These are phyloP conservation scores for Contarinia nasturtii DNA, from an alignment of 1,140 invertebrate species.

Conservation along the genomic window DNA sequence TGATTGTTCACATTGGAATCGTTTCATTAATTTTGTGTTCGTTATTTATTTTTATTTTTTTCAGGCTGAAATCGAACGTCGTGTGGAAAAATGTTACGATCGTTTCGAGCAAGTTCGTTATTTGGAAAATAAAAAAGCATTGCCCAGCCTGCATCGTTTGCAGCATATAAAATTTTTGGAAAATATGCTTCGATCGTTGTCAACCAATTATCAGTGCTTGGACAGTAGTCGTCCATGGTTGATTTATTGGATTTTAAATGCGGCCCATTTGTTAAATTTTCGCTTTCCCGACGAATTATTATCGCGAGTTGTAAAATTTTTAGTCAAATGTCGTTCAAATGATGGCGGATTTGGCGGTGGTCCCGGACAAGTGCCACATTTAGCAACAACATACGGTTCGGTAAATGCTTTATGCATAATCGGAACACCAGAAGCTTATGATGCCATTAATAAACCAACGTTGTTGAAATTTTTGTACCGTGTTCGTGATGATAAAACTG, in stretches of 20 bases:
- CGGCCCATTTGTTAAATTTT: constrained; percentile 58
- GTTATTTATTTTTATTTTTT: constrained; percentile 14
- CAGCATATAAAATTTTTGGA: constrained; percentile 49
- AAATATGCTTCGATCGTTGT: constrained; percentile 43
- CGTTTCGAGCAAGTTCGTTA: constrained; percentile 31
- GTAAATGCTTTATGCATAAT: constrained; percentile 81
- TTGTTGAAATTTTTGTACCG: constrained; percentile 60
- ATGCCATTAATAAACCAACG: constrained; percentile 58
- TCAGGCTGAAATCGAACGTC: constrained; percentile 43
- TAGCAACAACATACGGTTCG: constrained; percentile 94
- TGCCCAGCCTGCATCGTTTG: constrained; percentile 40
- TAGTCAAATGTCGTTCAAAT: constrained; percentile 50
- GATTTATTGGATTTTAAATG: constrained; percentile 88
- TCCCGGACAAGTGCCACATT: constrained; percentile 74
- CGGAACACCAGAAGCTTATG: constrained; percentile 69
- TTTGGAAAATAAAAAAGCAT: constrained; percentile 31
- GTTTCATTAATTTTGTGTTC: constrained; percentile 1
- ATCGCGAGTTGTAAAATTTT: constrained; percentile 43
- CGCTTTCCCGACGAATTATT: constrained; percentile 44
- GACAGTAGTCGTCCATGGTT: constrained; percentile 92
- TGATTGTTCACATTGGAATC: constrained; percentile 1
- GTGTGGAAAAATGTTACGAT: constrained; percentile 41
- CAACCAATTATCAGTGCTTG: constrained; percentile 52
- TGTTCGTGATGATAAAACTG: constrained; percentile 54
- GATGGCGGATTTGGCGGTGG: constrained; percentile 88